phyloP scores from a whole-genome alignment of 2,113 vertebrate genomes.

The Numenius arquata region DNA sequence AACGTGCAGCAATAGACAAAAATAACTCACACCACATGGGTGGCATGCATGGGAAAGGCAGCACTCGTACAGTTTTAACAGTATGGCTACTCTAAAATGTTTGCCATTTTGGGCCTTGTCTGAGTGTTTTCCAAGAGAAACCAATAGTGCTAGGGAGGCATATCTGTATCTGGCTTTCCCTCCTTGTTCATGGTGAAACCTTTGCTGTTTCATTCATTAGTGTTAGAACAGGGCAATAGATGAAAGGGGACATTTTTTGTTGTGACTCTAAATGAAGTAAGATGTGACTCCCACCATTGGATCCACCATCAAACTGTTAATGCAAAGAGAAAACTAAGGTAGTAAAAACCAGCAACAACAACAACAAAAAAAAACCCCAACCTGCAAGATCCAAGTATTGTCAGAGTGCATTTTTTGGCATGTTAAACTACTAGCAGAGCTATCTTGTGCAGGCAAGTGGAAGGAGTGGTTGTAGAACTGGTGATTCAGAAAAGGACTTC shows the following conservation, averaged over 20 bases:
- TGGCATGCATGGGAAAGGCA: neutral
- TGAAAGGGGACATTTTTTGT: neutral
- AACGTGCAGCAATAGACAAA: neutral
- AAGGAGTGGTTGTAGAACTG: neutral
- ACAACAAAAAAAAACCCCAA: neutral
- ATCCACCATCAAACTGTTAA: neutral
- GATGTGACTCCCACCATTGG: neutral
- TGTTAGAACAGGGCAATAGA: neutral
- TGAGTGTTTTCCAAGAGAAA: neutral
- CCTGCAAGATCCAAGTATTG: neutral
- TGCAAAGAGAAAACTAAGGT: neutral
- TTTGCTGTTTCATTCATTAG: neutral
- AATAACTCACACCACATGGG: accelerated
- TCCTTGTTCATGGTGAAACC: neutral
- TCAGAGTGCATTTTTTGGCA: neutral
- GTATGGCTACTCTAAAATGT: neutral
- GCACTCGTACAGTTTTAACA: neutral
- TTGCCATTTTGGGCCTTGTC: neutral
- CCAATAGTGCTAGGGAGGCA: accelerated
- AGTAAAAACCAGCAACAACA: neutral
- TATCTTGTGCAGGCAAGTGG: neutral
- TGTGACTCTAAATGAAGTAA: neutral
- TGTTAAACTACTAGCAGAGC: neutral
- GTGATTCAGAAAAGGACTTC: neutral
- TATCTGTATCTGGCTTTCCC: neutral